phyloP scores from a whole-genome alignment of 2,797 vertebrate species.

The Gymnodraco acuticeps region DNA sequence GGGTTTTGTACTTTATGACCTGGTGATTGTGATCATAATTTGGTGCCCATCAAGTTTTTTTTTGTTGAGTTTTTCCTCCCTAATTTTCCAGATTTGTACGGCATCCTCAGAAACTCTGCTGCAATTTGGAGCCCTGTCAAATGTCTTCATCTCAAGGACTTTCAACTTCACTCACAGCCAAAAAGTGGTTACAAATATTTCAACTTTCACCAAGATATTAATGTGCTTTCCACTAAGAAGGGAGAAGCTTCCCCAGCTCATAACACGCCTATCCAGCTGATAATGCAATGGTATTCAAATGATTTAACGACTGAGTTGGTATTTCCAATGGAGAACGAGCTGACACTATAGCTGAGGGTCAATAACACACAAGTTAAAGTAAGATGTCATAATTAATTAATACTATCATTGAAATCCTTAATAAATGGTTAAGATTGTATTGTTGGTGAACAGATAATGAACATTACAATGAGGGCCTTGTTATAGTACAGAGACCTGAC shows the following conservation, averaged over 20 bases:
- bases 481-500: conserved; percentile 74
- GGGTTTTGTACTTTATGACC: too few species aligned
- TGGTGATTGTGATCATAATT: too few species aligned
- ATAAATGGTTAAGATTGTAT: not conserved
- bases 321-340: conserved; percentile 83
- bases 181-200: not conserved
- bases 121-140: too few species aligned
- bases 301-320: conserved; percentile 85
- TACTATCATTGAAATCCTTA: not conserved
- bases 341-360: conserved; percentile 74
- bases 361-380: conserved; percentile 6
- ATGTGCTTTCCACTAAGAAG: conserved; percentile 84
- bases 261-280: conserved; percentile 86
- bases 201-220: not conserved
- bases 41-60: too few species aligned
- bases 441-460: conserved; percentile 73
- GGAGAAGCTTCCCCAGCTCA: conserved; percentile 76
- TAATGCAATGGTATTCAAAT: conserved; percentile 80
- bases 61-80: too few species aligned
- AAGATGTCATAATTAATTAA: not conserved
- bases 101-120: too few species aligned
- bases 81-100: too few species aligned
- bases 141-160: too few species aligned
- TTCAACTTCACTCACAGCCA: too few species aligned
- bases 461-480: conserved; percentile 78